Evolutionary conservation across 2,888 invertebrate genomes (phyloP).

Genomic region (Melinaea menophilus): DNA sequence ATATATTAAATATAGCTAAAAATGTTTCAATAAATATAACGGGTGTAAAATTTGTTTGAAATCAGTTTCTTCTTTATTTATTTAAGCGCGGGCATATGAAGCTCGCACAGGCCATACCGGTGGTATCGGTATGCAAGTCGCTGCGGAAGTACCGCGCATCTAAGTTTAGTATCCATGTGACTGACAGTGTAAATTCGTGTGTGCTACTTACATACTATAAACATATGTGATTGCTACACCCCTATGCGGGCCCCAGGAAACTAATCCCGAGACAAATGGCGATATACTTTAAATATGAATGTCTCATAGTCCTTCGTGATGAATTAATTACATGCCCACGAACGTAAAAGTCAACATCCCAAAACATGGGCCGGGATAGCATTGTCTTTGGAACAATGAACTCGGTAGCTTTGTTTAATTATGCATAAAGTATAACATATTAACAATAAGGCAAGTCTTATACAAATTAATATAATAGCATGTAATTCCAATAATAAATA

Average conservation of each 20-base stretch:
- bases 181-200: constrained; percentile 19
- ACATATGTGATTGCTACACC: constrained; percentile 35
- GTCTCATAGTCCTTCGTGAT: constrained; percentile 35
- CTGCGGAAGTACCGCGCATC: constrained; percentile 22
- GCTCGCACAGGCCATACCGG: constrained; percentile 12
- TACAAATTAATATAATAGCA: constrained; percentile 8
- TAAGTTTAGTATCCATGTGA: constrained; percentile 25
- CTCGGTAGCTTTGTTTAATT: constrained; percentile 35
- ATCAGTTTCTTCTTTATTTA: neutral
- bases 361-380: constrained; percentile 48
- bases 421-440: constrained; percentile 32
- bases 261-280: constrained; percentile 41
- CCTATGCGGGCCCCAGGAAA: constrained; percentile 42
- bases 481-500: constrained; percentile 11
- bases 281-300: constrained; percentile 50
- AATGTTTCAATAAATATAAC: neutral
- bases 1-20: neutral
- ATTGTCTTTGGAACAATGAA: constrained; percentile 59
- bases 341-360: constrained; percentile 49
- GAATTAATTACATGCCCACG: constrained; percentile 54
- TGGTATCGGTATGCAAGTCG: neutral
- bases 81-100: constrained; percentile 5
- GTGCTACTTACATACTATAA: constrained; percentile 27
- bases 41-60: neutral
- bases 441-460: constrained; percentile 23